Evolutionary conservation across 2,113 vertebrate genomes (phyloP), one percentile per base, ranked within the genome.

Genomic region (Tangachromis dhanisi): DNA sequence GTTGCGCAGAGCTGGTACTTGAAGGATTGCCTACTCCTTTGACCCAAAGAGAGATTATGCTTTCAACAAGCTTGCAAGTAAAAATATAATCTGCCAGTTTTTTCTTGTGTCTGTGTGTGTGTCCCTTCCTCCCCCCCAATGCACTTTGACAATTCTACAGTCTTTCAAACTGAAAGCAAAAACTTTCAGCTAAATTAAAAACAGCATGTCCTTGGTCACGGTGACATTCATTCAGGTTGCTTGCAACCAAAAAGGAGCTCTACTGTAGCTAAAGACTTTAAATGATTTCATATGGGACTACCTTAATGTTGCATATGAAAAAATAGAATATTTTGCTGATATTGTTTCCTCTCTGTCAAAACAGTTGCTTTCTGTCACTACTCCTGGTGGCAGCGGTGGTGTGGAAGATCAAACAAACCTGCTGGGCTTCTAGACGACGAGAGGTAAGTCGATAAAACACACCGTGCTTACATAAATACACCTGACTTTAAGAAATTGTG

Each of bases 331-430:
- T 54, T 47, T 47, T 51, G 31, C 14, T 76, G 19, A 83, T 76
- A 7, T 83, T 45, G 10, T 80, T 81, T 63, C 1, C 7, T 45
- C 5, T 90, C 35, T 85, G 61, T 54, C 12, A 49, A 94, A 96
- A 94, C 96, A 99, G 98, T 96, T 99, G 99, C 94, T 99, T 99
- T 95, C 96, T 99, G 66, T 99, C 99, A 3, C 96, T 99, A 19
- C 96, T 99, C 81, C 96, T 99, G 96, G 99, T 99, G 93, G 99
- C 99, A n/a, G 99, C 99, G 24, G 98, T 99, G 85, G 98, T 99
- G 82, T 99, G 99, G 99, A 99, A 99, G 97, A 98, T 99, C 96
- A 99, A 99, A 90, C 99, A 99, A 95, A 99, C 98, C 24, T 99
- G 99, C 91, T 99, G 99, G 99, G 99, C 98, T 83, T 99, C 98